Conservation (phyloP, 2,113 vertebrate species). For the Syngnathus scovelli region DNA sequence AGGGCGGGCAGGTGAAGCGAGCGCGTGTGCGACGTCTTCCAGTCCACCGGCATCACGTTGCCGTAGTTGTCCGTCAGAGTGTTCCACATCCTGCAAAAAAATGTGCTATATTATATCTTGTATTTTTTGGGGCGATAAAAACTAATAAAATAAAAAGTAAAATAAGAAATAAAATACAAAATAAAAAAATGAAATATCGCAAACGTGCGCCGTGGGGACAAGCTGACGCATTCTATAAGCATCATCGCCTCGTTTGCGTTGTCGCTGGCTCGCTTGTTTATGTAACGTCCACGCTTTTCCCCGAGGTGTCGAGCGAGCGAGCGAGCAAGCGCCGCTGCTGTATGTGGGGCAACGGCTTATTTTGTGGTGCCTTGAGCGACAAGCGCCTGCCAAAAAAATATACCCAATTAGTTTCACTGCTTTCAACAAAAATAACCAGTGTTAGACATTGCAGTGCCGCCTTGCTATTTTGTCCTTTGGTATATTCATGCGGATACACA, state of each 20-base stretch:
- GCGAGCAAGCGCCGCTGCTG: constrained; percentile 26
- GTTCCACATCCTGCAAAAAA: constrained; percentile 85
- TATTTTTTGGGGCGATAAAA: too few relatives aligned
- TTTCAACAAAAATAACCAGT: background rate
- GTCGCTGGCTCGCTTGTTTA: constrained; percentile 39
- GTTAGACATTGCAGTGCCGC: background rate
- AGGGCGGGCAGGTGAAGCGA: constrained; percentile 87
- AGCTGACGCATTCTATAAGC: background rate
- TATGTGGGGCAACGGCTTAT: constrained; percentile 53
- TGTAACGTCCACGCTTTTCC: constrained; percentile 53
- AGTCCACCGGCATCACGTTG: constrained; percentile 96
- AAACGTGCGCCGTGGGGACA: too few relatives aligned
- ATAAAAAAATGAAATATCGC: too few relatives aligned
- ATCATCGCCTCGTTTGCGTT: constrained; percentile 47
- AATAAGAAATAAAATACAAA: too few relatives aligned
- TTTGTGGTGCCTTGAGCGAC: constrained; percentile 26
- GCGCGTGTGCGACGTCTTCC: constrained; percentile 92
- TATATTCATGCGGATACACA: background rate
- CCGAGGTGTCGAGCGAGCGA: constrained; percentile 50
- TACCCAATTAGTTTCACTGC: background rate
- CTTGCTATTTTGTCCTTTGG: background rate
- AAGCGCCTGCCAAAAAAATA: constrained; percentile 22
- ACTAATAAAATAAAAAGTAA: too few relatives aligned
- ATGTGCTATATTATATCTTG: too few relatives aligned
- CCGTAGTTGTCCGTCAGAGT: constrained; percentile 93